Base-by-base conservation (phyloP, 92 coral and sea anemone genomes). In the Plumapathes pennacea region DNA sequence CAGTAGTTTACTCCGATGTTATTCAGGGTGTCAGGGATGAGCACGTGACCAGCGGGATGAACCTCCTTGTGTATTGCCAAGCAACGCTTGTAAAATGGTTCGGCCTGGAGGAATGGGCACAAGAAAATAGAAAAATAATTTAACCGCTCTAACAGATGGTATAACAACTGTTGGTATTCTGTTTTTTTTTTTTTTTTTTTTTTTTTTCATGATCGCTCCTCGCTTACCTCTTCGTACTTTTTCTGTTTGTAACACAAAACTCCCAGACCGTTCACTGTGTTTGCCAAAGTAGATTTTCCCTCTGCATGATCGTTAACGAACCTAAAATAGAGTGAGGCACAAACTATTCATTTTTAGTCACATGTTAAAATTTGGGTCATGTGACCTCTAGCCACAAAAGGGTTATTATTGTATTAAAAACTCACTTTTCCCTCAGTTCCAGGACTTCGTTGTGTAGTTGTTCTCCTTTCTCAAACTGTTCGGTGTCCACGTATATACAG, bases 401-500 rank as follows among this genome's bases (percentile, higher is more conserved):
- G 40, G 8, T 34, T 8, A 34, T 34, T 34, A 34, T 7, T 7
- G 13, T 8, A 8, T 8, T 34, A 8, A 8, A 8, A 28, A 5
- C 71, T 52, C 82, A 90, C 97, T 83, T 90, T 49, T 85, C 78
- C 32, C 77, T 69, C 18, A 85, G 39, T 7, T 81, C 71, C 13
- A 90, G 74, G 28, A 85, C 95, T 50, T 81, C 89, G 20, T 62
- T 69, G 57, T 90, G 97, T 7, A 90, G 67, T 0, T 72, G 57
- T 21, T 86, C 95, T 22, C 78, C 97, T 20, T 64, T 50, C 15
- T 73, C 84, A 50, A 90, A 83, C 83, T 72, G 75, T 25, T 90
- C 97, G 7, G 82, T 81, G 62, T 85, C 87, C 59, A 85, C 95
- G 36, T 77, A 86, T 64, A 85, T n/a, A 49, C 89, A 81, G 0